Base-by-base conservation (phyloP, 2,888 invertebrate genomes). In the Exocentrus adspersus region DNA sequence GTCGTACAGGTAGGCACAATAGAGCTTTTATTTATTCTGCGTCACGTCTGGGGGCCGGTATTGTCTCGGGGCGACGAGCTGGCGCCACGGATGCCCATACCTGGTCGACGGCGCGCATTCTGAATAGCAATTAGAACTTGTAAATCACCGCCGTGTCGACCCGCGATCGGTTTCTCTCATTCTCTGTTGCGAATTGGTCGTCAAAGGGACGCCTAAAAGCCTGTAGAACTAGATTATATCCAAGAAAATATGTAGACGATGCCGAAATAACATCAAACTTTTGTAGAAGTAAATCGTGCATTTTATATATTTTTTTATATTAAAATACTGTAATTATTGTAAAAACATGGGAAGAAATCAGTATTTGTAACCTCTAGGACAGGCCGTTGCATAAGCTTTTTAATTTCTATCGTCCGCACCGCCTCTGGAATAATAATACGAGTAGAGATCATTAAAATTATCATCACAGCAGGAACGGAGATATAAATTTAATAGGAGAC, bases 31-130 rank as follows among this genome's bases (percentile, higher is more conserved):
- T 76, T 72, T 71, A 75, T 77, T 71, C 72, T 69, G 75, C 78
- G 78, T 80, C 79, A 80, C 80, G 80, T 80, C 77, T 77, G 12
- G 37, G 72, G 75, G 74, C 76, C 73, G 65, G 77, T 73, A 80
- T 80, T 80, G 79, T 80, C 77, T 75, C 74, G 69, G 73, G 68
- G 77, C 79, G 80, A 78, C 79, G 72, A 52, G 52, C 67, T 77
- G 80, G 80, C 80, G 79, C 80, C 80, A 78, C 76, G 72, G 71
- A 72, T 80, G 79, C 79, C 78, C n/a, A n/a, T n/a, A n/a, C n/a
- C n/a, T n/a, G n/a, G n/a, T 79, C 78, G 72, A 77, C 74, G 78
- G 74, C 75, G 78, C 77, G 77, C 75, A 79, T 76, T 79, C 78
- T 71, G 80, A 79, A 80, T 80, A 77, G 75, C 77, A 80, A 80